A percentile compares a stretch with the other conserved stretches of the same genome.
These are phyloP conservation scores for Rotaria socialis DNA, from an alignment of 2,888 invertebrate species.

Conservation along the genomic window DNA sequence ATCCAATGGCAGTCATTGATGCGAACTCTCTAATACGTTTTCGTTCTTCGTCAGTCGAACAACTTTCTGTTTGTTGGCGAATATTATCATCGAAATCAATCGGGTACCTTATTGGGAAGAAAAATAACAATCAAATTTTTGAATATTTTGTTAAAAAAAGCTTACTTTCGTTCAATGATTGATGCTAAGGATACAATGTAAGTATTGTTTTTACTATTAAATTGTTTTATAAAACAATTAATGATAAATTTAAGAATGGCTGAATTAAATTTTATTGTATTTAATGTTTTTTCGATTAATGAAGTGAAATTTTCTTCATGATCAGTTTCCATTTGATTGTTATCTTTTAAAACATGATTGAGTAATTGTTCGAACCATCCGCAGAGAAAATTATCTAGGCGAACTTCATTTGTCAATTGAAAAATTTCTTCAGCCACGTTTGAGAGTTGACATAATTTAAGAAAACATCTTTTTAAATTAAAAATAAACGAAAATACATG, in stretches of 20 bases:
- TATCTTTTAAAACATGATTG: background rate
- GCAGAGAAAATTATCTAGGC: background rate
- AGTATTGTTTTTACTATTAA: background rate
- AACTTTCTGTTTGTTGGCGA: background rate
- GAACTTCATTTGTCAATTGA: background rate
- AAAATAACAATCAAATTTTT: background rate
- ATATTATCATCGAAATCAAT: conserved; percentile 20
- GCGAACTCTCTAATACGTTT: conserved; percentile 11
- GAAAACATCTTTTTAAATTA: background rate
- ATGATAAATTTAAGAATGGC: background rate
- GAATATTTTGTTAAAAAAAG: background rate
- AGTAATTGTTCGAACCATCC: conserved; percentile 16
- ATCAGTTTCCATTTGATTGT: background rate
- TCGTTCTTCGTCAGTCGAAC: background rate
- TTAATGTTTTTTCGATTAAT: conserved; percentile 12
- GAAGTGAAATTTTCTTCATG: background rate
- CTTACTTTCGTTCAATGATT: conserved; percentile 1
- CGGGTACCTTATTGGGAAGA: background rate
- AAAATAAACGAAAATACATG: background rate
- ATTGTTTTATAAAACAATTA: conserved; percentile 19
- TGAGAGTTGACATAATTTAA: background rate
- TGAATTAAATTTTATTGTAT: conserved; percentile 32
- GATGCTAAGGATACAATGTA: conserved; percentile 21
- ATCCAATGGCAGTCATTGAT: conserved; percentile 26
- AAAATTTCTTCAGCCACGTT: conserved; percentile 2